Conservation (phyloP, 92 coral and sea anemone genomes). For the Desmophyllum pertusum region DNA sequence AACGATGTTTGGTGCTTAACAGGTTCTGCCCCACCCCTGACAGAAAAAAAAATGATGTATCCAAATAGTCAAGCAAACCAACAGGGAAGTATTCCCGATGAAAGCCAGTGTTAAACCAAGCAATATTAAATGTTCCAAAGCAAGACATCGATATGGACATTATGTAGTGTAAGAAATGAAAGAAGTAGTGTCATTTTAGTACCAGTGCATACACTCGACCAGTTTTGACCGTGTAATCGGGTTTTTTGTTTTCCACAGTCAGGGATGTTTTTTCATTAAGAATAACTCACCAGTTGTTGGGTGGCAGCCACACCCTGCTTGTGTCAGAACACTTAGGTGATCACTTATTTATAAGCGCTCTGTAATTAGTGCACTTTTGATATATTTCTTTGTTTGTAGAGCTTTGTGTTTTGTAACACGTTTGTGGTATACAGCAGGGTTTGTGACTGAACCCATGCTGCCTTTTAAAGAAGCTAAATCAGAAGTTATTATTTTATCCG, state of each 20-base stretch:
- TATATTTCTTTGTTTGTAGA: not conserved
- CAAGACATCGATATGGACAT: too few relatives aligned
- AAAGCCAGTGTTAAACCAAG: not conserved
- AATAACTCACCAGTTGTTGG: constrained; percentile 6
- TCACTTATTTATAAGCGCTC: constrained; percentile 21
- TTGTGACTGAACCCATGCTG: not conserved
- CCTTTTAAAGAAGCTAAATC: not conserved
- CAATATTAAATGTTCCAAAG: not conserved
- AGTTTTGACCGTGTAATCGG: too few relatives aligned
- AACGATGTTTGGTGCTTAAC: constrained; percentile 25
- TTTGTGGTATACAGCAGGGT: not conserved
- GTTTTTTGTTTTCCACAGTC: constrained; percentile 10
- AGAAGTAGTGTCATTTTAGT: too few relatives aligned
- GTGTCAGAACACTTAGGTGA: not conserved
- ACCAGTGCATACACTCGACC: not conserved
- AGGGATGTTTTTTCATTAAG: not conserved
- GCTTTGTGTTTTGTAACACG: not conserved
- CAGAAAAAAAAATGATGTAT: not conserved
- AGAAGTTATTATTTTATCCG: not conserved
- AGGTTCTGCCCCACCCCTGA: constrained; percentile 33
- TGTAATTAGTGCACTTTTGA: not conserved
- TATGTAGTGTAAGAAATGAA: too few relatives aligned
- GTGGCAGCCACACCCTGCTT: constrained; percentile 24
- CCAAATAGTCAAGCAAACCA: not conserved
- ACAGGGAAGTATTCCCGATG: not conserved